Percentiles rank a stretch among this genome's conserved stretches.
These are phyloP conservation scores for Jaculus jaculus DNA, from an alignment of 2,113 vertebrate species.

Conservation along the genomic window DNA sequence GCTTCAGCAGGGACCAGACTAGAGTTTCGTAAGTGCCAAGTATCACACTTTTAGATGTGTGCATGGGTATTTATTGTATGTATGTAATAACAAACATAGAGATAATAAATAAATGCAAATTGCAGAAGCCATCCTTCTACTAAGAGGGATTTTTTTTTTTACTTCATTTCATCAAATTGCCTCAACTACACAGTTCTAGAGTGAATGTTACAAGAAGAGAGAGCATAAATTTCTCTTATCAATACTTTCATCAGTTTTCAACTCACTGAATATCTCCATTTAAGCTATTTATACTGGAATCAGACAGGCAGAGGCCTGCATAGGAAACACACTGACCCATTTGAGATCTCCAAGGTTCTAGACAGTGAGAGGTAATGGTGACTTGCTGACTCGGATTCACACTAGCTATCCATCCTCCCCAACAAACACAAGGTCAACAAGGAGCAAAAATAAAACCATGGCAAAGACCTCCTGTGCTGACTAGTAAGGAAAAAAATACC, in stretches of 20 bases:
- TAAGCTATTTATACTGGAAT: background rate
- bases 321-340: background rate
- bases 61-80: background rate
- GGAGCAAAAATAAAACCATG: background rate
- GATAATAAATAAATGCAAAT: background rate
- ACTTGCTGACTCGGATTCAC: background rate
- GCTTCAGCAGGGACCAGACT: slow-evolving; percentile 10
- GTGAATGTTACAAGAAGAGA: background rate
- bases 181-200: background rate
- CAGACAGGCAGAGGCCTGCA: background rate
- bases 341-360: background rate
- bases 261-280: background rate
- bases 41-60: background rate
- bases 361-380: background rate
- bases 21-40: slow-evolving; percentile 32
- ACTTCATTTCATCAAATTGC: background rate
- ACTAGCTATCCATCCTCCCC: background rate
- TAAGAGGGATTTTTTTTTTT: background rate
- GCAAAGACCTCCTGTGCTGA: background rate
- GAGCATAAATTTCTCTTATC: background rate
- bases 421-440: background rate
- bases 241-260: background rate
- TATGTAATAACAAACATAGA: too few relatives aligned
- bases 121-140: background rate
- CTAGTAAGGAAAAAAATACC: background rate